phyloP scores from a whole-genome alignment of 2,113 vertebrate species.

The Rhabdornis inornatus region DNA sequence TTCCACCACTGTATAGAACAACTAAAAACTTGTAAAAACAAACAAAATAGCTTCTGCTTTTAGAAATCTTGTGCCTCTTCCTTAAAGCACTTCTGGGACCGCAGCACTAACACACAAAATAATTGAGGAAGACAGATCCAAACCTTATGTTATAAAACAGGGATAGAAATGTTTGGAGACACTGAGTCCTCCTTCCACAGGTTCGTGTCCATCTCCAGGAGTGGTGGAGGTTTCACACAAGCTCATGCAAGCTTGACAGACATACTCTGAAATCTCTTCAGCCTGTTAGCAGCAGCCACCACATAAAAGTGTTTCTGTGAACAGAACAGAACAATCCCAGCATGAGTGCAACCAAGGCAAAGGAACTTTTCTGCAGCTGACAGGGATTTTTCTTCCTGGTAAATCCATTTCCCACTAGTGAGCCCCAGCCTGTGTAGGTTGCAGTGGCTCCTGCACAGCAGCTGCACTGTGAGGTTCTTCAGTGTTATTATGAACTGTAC shows the following conservation, averaged over 20 bases:
- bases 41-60: not conserved
- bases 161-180: not conserved
- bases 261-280: slow-evolving; percentile 78
- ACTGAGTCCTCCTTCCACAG: not conserved
- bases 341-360: not conserved
- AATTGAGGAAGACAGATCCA: not conserved
- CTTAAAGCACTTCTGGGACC: not conserved
- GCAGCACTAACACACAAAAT: not conserved
- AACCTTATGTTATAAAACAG: not conserved
- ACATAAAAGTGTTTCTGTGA: slow-evolving; percentile 87
- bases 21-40: not conserved
- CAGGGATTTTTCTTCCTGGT: not conserved
- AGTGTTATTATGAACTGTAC: not conserved
- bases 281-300: slow-evolving; percentile 84
- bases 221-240: not conserved
- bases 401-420: not conserved
- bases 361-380: not conserved
- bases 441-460: not conserved
- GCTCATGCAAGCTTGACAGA: slow-evolving; percentile 54
- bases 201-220: not conserved
- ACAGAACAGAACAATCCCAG: not conserved
- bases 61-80: not conserved
- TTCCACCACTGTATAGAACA: not conserved
- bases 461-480: not conserved
- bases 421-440: not conserved